Evolutionary conservation across 2,113 vertebrate species (phyloP).

Genomic region (Cairina moschata): DNA sequence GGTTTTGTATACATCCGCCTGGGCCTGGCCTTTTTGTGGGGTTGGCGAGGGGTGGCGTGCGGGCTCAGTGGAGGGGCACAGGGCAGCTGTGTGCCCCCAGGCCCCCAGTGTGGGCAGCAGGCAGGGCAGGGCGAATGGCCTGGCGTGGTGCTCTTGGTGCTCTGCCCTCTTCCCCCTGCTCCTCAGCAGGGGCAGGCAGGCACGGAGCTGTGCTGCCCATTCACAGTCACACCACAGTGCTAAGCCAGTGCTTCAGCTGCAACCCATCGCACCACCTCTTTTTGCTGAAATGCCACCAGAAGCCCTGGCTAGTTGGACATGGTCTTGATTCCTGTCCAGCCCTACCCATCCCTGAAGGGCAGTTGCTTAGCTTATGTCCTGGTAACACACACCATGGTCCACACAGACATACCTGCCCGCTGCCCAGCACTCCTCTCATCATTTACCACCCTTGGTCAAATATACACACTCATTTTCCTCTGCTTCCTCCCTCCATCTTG

Average conservation of each 20-base stretch:
- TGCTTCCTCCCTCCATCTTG: neutral
- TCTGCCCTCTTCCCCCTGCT: neutral
- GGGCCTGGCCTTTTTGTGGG: conserved; percentile 85
- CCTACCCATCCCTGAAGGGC: too few species aligned
- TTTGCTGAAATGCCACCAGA: neutral
- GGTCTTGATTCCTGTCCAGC: neutral
- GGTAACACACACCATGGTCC: rapidly evolving
- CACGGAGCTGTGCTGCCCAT: neutral
- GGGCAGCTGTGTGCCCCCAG: rapidly evolving
- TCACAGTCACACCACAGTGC: too few species aligned
- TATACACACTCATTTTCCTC: rapidly evolving
- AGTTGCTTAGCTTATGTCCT: neutral
- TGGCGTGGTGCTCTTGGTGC: rapidly evolving
- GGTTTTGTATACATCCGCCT: conserved; percentile 90
- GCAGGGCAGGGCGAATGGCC: neutral
- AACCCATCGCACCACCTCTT: neutral
- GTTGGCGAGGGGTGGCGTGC: neutral
- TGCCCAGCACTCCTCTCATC: rapidly evolving
- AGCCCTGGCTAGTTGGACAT: rapidly evolving
- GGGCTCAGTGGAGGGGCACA: neutral
- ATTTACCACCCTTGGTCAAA: neutral
- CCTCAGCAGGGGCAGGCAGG: neutral
- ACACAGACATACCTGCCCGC: too few species aligned
- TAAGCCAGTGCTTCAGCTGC: neutral
- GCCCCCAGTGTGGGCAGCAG: too few species aligned